These are phyloP conservation scores for Cyprinodon variegatus DNA, from an alignment of 2,113 vertebrate species.

Conservation along the genomic window DNA sequence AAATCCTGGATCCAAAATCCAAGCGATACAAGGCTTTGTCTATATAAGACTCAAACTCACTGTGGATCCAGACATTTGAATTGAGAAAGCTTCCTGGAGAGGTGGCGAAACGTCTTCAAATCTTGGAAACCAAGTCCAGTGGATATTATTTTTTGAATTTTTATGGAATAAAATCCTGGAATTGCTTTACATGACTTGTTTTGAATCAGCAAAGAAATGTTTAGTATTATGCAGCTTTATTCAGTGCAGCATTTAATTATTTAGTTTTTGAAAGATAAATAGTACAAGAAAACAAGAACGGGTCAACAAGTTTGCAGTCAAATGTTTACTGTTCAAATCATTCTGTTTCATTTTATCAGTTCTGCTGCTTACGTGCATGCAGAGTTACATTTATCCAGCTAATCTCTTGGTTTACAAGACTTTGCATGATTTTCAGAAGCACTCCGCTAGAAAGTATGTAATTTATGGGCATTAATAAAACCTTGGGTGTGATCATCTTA, in stretches of 20 bases:
- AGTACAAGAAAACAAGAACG: too few species aligned
- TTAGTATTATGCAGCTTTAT: background rate
- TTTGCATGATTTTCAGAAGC: conserved; percentile 57
- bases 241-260: background rate
- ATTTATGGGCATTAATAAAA: conserved; percentile 51
- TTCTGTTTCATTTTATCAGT: background rate
- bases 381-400: conserved; percentile 12
- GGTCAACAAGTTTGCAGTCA: background rate
- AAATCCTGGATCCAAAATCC: too few species aligned
- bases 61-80: too few species aligned
- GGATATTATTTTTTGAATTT: too few species aligned
- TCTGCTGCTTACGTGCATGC: background rate
- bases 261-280: background rate
- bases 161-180: too few species aligned
- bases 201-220: background rate
- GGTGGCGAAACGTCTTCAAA: too few species aligned
- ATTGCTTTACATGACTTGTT: too few species aligned
- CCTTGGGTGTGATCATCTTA: conserved; percentile 60
- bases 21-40: too few species aligned
- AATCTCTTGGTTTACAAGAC: conserved; percentile 32
- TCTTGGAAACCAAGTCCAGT: too few species aligned
- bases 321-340: background rate
- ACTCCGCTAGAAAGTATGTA: conserved; percentile 53
- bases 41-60: too few species aligned
- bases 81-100: too few species aligned